Evolutionary conservation across 2,113 vertebrate species (phyloP).

Genomic region (Philantomba maxwellii): DNA sequence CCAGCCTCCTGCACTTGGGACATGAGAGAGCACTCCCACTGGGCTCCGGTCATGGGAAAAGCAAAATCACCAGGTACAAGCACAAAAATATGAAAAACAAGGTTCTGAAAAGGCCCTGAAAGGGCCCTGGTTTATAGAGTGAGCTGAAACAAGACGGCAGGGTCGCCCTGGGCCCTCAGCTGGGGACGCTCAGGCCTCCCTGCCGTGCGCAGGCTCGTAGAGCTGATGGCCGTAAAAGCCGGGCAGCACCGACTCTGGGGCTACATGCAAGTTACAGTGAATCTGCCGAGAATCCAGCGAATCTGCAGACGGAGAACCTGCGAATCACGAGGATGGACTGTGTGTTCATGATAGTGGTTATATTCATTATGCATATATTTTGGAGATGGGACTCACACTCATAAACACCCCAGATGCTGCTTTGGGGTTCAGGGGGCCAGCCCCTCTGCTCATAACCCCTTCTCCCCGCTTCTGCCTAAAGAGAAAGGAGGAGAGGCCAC

Average conservation of each 20-base stretch:
- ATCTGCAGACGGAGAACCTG: not conserved
- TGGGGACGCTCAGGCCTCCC: not conserved
- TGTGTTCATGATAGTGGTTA: fast-evolving
- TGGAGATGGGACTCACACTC: not conserved
- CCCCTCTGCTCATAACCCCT: not conserved
- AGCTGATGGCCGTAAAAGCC: not conserved
- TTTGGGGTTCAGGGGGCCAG: not conserved
- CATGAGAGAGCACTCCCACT: fast-evolving
- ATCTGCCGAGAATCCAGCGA: not conserved
- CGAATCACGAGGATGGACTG: fast-evolving
- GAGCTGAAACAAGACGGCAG: too few relatives aligned
- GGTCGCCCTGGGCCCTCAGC: fast-evolving
- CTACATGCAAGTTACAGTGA: fast-evolving
- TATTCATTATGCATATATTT: not conserved
- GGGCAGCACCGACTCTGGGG: not conserved
- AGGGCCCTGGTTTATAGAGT: fast-evolving
- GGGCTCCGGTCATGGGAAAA: not conserved
- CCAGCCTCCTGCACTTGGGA: not conserved
- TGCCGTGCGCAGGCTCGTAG: fast-evolving
- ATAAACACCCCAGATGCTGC: not conserved
- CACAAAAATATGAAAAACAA: too few relatives aligned
- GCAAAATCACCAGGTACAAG: not conserved
- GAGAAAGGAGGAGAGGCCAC: not conserved
- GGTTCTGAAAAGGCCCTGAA: too few relatives aligned
- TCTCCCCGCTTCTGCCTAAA: not conserved